A percentile compares a stretch with the other conserved stretches of the same genome.
These are phyloP conservation scores for Drosophila austrosaltans DNA, from an alignment of 2,888 invertebrate species.

Conservation along the genomic window DNA sequence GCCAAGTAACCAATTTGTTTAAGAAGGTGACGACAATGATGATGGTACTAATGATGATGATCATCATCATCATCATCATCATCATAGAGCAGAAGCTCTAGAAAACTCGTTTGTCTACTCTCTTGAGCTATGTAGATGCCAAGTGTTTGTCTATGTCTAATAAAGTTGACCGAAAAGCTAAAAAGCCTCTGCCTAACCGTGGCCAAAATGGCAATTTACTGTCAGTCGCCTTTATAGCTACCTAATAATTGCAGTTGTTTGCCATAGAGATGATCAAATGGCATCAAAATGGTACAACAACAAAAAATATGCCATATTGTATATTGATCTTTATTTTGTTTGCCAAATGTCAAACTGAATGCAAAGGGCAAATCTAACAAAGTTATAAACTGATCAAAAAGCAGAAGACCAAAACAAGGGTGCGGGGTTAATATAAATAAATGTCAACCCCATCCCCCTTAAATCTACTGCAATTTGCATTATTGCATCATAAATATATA, in stretches of 20 bases:
- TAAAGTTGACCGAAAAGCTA: constrained; percentile 66
- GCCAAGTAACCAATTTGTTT: constrained; percentile 22
- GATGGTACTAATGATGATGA: constrained; percentile 25
- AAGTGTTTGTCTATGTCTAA: constrained; percentile 53
- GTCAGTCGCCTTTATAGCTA: constrained; percentile 49
- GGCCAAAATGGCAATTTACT: constrained; percentile 60
- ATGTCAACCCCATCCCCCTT: neutral
- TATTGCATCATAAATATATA: constrained; percentile 6
- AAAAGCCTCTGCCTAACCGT: constrained; percentile 45
- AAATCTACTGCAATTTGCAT: neutral
- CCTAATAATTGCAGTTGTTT: constrained; percentile 61
- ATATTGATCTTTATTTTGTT: constrained; percentile 57
- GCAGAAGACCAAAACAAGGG: constrained; percentile 4
- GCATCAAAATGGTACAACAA: constrained; percentile 36
- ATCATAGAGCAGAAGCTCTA: constrained; percentile 29
- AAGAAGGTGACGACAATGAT: constrained; percentile 57
- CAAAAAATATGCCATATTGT: constrained; percentile 18
- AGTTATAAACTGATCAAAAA: constrained; percentile 7
- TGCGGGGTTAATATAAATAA: neutral
- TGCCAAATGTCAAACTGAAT: constrained; percentile 59
- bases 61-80: neutral
- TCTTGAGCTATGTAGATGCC: constrained; percentile 30
- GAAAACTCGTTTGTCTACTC: constrained; percentile 53
- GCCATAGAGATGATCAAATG: constrained; percentile 50
- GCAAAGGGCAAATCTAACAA: constrained; percentile 59